Base-by-base conservation (phyloP, 2,113 vertebrate species). In the Centropristis striata region DNA sequence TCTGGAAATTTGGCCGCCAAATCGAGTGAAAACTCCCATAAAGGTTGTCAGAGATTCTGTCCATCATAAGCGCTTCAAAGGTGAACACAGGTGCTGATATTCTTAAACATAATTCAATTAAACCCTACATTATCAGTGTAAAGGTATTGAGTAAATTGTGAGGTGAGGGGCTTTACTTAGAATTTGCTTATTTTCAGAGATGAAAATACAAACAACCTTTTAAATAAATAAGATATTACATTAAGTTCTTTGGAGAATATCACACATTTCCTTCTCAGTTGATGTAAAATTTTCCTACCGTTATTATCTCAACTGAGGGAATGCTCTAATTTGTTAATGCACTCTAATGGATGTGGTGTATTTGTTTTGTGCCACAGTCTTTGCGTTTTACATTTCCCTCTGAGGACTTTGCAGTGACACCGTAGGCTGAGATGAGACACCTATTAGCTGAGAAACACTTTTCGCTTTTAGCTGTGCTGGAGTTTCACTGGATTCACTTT, bases 331-430 rank as follows among this genome's bases (percentile, higher is more conserved):
- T 55, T 75, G 51, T 71, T 58, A 23, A 59, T 81, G 64, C 37
- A 14, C 72, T 78, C 28, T 42, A 36, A 27, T 36, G 21, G 50
- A 64, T 46, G 21, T 80, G 25, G 13, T 44, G 5, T n/a, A 4
- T 71, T 74, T 59, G 42, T 68, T 53, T 46, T 74, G 39, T 76
- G 50, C 63, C 20, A 28, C 37, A 6, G 9, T 51, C 61, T 49
- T 36, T 51, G 49, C 14, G 4, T 44, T 47, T 70, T 37, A 66
- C 36, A 11, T 75, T 80, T 49, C 54, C 20, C 15, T 32, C 60
- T 46, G 25, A 71, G 65, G 64, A 49, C 55, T 78, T 64, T 69
- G 32, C 25, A 57, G n/a, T 57, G 75, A 65, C 67, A 71, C 44
- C 42, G 5, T 13, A 18, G 44, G 46, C 46, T 55, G 36, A 64